Conservation (phyloP, 2,113 vertebrate genomes). For the Anolis carolinensis region DNA sequence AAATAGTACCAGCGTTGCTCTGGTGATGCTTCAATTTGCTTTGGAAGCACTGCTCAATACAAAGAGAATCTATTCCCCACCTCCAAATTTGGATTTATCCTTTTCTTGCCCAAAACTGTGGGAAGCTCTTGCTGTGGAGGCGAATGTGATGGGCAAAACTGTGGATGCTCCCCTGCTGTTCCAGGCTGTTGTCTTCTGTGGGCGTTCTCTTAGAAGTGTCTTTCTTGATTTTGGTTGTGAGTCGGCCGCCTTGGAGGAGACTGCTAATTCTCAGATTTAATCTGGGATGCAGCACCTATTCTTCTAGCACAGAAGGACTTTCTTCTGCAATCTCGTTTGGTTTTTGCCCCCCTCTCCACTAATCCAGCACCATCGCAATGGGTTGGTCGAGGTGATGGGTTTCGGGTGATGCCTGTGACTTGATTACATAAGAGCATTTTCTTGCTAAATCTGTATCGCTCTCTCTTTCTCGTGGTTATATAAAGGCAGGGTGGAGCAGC, state of each 20-base stretch:
- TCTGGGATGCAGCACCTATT: neutral
- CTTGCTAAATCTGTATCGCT: conserved; percentile 14
- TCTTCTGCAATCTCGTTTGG: neutral
- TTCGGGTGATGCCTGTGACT: neutral
- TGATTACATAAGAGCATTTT: conserved; percentile 8
- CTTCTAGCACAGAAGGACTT: neutral
- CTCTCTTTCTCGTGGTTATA: neutral
- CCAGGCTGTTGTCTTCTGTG: too few relatives aligned
- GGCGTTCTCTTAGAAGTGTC: neutral
- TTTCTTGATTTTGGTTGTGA: neutral
- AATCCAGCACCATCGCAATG: neutral
- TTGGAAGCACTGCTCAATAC: neutral
- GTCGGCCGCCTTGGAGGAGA: neutral
- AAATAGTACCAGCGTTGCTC: neutral
- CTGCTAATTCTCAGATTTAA: neutral
- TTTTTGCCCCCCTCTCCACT: neutral
- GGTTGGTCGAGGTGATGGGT: neutral
- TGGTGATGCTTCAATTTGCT: neutral
- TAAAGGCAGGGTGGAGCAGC: conserved; percentile 36
- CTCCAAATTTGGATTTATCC: too few relatives aligned
- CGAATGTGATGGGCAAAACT: neutral
- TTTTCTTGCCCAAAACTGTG: neutral
- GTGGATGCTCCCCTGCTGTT: too few relatives aligned
- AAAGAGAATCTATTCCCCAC: too few relatives aligned
- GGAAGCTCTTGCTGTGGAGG: neutral